phyloP scores from a whole-genome alignment of 2,797 vertebrate genomes.

The Arrhamphus sclerolepis region DNA sequence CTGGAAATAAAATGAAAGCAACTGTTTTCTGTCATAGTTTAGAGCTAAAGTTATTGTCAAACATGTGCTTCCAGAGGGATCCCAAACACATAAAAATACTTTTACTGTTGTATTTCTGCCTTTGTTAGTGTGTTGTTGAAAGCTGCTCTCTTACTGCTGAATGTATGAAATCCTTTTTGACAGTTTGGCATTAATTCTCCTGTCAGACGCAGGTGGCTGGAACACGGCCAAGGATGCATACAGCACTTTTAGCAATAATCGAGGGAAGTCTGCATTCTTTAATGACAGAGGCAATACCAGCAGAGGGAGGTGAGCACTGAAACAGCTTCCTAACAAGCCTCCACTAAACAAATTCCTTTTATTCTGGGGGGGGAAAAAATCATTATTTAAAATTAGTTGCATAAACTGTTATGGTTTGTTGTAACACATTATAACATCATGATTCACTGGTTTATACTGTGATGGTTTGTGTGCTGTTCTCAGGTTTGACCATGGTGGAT shows the following conservation, averaged over 20 bases:
- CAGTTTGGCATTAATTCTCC: neutral
- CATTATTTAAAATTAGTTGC: too few relatives aligned
- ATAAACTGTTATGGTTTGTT: too few relatives aligned
- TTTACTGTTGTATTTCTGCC: too few relatives aligned
- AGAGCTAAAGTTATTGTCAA: neutral
- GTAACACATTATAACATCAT: too few relatives aligned
- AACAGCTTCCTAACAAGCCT: neutral
- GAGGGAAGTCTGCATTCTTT: conserved; percentile 91
- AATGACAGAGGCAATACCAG: conserved; percentile 87
- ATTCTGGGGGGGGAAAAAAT: too few relatives aligned
- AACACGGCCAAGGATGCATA: conserved; percentile 90
- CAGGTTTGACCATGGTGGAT: conserved; percentile 87
- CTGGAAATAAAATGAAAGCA: too few relatives aligned
- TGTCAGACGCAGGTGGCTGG: conserved; percentile 84
- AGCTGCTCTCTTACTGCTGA: too few relatives aligned
- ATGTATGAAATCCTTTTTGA: too few relatives aligned
- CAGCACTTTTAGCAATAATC: conserved; percentile 92
- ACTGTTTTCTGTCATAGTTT: too few relatives aligned
- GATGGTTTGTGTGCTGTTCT: neutral
- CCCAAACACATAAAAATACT: neutral
- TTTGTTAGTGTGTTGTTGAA: too few relatives aligned
- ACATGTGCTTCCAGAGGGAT: neutral
- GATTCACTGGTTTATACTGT: too few relatives aligned
- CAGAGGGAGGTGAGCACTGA: conserved; percentile 84
- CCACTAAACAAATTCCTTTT: neutral